A percentile compares a stretch with the other conserved stretches of the same genome.
These are phyloP conservation scores for Parauchenoglanis punctatus DNA, from an alignment of 2,797 vertebrate species.

Conservation along the genomic window DNA sequence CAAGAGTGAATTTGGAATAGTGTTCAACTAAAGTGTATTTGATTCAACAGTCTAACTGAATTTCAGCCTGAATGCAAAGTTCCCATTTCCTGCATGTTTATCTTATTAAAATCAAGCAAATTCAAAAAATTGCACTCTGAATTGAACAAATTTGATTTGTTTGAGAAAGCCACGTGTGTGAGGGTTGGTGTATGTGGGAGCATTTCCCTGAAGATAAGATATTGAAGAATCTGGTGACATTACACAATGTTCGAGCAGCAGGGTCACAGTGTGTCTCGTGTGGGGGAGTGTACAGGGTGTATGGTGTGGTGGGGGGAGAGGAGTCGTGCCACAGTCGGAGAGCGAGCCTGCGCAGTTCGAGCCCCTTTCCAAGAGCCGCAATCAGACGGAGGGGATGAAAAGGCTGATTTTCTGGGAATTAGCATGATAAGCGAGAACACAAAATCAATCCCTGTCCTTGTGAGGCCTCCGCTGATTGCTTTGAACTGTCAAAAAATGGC, in stretches of 20 bases:
- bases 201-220: conserved; percentile 17
- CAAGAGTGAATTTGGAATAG: background rate
- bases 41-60: background rate
- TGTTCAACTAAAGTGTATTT: background rate
- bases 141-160: background rate
- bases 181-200: background rate
- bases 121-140: background rate
- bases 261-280: conserved; percentile 1
- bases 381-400: conserved; percentile 99
- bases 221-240: conserved; percentile 13
- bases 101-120: background rate
- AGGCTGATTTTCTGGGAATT: conserved; percentile 99
- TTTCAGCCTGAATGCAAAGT: background rate
- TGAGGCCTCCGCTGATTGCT: conserved; percentile 99
- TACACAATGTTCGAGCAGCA: background rate
- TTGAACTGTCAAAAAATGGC: conserved; percentile 99
- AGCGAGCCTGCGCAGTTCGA: conserved; percentile 89
- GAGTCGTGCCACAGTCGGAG: conserved; percentile 60
- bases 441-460: conserved; percentile 99
- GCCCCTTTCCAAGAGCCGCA: conserved; percentile 94
- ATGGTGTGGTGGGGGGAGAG: conserved; percentile 35
- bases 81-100: background rate
- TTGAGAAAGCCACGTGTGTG: background rate
- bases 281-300: conserved; percentile 56
- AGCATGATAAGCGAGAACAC: conserved; percentile 99